Evolutionary conservation across 2,113 vertebrate genomes (phyloP), one percentile per base, ranked within the genome.

Genomic region (Sterrhoptilus dennistouni): DNA sequence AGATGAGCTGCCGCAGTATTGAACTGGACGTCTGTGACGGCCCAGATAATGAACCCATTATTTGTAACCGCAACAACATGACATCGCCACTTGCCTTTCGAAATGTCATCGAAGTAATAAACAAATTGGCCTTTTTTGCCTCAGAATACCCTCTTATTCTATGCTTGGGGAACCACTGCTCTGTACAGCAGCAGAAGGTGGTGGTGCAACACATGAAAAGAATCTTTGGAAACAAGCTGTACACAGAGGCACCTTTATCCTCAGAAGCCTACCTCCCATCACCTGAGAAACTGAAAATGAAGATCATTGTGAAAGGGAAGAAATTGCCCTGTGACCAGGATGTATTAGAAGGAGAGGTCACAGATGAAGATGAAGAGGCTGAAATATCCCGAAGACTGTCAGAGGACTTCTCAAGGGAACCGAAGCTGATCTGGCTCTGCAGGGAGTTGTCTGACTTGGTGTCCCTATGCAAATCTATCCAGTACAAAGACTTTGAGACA

Each of bases 331-430:
- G 93, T 0, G 97, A 98, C 60, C 97, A 98, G 47, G 98, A 98
- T 11, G 95, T 98, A 33, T 98, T 98, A 17, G 99, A 99, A 36
- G 99, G 99, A 75, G 99, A 99, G 75, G 98, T 99, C 25, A 99
- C 99, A 0, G 99, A 99, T 78, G 99, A 99, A 96, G 99, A 99
- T 3, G 99, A 99, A 94, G 99, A 99, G 95, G 98, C 99, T 1
- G 99, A 99, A 89, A 99, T 98, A 96, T 98, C 98, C 45, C 97
- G 97, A 29, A 97, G 97, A 33, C 95, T 98, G 81, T 98, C 98
- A 7, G 97, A 97, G 45, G 97, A 98, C 36, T 97, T 96, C 84
- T 97, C 98, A 9, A 97, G 96, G 36, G 97, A 99, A 44, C 98
- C 98, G 1, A 98, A 98, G 47, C 98, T 98, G 49, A 98, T 99